Evolutionary conservation across 2,797 vertebrate genomes (phyloP), one percentile per base, ranked within the genome.

Genomic region (Clarias platycephalus): DNA sequence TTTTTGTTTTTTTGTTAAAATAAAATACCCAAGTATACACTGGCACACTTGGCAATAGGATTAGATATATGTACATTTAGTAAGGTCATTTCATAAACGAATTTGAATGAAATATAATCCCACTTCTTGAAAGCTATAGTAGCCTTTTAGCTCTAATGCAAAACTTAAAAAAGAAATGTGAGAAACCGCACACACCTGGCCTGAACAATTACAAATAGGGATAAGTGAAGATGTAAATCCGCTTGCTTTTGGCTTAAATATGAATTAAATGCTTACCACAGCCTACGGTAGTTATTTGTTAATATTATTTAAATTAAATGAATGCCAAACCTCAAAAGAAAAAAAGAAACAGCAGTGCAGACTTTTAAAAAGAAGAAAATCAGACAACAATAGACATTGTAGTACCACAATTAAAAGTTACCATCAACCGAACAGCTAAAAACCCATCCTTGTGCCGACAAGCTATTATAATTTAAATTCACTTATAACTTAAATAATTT

Each of bases 361-460:
- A 77, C 72, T 16, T n/a, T 60, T 67, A n/a, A 81, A 76, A 76
- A 5, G 15, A 79, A 83, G 44, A 63, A 84, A 83, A 58, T 83
- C 53, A 40, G 75, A 83, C 76, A 75, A 66, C 53, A 49, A 64
- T 24, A n/a, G 31, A 71, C 68, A 60, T 37, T 22, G 75, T 70
- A 84, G 9, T 64, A 75, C 71, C 40, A 74, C 13, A 49, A 13
- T 86, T 84, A 80, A 84, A 84, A 77, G n/a, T 70, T 84, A 83
- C 55, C 24, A 15, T 55, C 34, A 81, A 70, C 53, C 49, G 58
- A 81, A 85, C n/a, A 57, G 57, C 60, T 82, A 80, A 72, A 83
- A 57, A 34, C 22, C 60, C 26, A 81, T 34, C n/a, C 20, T 66
- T 34, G 40, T 82, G n/a, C 63, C 15, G 37, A 84, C 55, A 68